Evolutionary conservation across 1,140 invertebrate species (phyloP).

Genomic region (Oreohelix idahoensis): DNA sequence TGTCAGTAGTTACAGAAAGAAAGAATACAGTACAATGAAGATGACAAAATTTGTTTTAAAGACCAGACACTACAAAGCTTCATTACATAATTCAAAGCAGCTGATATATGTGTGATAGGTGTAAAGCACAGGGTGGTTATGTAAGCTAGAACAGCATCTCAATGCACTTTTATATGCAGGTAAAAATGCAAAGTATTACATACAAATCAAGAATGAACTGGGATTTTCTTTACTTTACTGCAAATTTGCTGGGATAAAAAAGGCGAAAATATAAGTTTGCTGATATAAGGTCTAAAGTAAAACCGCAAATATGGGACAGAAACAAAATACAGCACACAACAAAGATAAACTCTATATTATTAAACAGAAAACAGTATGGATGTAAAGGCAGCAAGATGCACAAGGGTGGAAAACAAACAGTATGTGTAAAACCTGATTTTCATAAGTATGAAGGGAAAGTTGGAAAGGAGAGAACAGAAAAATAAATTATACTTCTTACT

Average conservation of each 20-base stretch:
- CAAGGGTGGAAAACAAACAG: neutral
- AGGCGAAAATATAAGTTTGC: neutral
- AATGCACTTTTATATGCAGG: neutral
- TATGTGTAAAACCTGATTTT: constrained; percentile 23
- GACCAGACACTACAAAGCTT: too few species aligned
- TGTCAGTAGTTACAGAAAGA: too few species aligned
- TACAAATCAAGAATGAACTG: constrained; percentile 19
- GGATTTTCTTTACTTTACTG: constrained; percentile 19
- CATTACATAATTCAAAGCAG: neutral
- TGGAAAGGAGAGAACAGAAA: too few species aligned
- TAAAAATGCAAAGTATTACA: constrained; percentile 18
- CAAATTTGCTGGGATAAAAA: constrained; percentile 18
- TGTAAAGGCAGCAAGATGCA: neutral
- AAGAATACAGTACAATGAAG: too few species aligned
- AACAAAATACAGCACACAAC: neutral
- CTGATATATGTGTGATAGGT: neutral
- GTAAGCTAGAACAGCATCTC: neutral
- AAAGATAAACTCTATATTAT: neutral
- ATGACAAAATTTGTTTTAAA: too few species aligned
- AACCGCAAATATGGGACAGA: neutral
- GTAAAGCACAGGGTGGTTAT: neutral
- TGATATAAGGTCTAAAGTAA: neutral
- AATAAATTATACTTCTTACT: too few species aligned
- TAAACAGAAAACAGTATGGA: neutral
- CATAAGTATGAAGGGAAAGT: too few species aligned